A percentile compares a stretch with the other conserved stretches of the same genome.
Evolutionary conservation across 2,113 vertebrate genomes (phyloP).

Genomic region (Lasiurus borealis): DNA sequence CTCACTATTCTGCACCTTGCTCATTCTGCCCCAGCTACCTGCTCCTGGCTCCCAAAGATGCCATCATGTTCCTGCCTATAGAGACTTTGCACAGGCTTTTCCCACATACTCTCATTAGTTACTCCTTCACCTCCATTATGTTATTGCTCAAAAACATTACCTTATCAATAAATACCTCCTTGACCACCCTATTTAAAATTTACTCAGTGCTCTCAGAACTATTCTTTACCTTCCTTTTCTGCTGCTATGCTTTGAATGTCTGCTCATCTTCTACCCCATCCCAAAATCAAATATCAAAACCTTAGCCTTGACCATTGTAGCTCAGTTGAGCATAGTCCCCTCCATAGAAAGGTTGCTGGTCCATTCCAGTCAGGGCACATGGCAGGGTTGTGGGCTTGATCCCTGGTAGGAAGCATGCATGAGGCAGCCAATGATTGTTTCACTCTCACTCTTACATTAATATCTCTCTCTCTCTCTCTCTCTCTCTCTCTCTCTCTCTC

Average conservation of each 20-base stretch:
- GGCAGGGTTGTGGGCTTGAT: background rate
- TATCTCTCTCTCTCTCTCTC: background rate
- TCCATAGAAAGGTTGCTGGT: no score
- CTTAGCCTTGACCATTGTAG: background rate
- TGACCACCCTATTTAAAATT: background rate
- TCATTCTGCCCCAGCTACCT: background rate
- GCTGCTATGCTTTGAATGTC: background rate
- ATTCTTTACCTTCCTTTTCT: background rate
- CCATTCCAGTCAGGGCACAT: background rate
- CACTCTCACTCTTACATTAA: no score
- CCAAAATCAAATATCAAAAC: background rate
- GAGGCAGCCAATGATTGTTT: no score
- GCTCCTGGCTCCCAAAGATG: background rate
- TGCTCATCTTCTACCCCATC: background rate
- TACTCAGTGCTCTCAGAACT: background rate
- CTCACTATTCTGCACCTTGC: background rate
- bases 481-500: background rate
- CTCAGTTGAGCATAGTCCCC: background rate
- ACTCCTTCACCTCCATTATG: background rate
- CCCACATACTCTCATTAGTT: background rate
- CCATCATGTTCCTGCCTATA: background rate
- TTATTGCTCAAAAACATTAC: conserved; percentile 18
- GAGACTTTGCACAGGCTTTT: background rate
- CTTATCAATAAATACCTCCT: background rate
- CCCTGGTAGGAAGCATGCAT: no score